A percentile compares a stretch with the other conserved stretches of the same genome.
These are phyloP conservation scores for Macrosteles quadrilineatus DNA, from an alignment of 1,140 invertebrate genomes.

Conservation along the genomic window DNA sequence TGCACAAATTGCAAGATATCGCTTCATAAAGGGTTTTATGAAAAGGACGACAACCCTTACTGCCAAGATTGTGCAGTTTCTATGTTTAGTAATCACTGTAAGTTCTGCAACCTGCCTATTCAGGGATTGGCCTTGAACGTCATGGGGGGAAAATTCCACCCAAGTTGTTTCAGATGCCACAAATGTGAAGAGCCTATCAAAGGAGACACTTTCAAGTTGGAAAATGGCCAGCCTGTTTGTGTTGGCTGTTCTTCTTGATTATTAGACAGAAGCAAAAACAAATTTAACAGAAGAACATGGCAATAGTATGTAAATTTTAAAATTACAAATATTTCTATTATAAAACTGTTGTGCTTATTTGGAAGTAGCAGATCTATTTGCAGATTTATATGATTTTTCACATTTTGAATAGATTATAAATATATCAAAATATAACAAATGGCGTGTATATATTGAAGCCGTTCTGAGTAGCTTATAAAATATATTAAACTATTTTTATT, in stretches of 20 bases:
- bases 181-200: neutral
- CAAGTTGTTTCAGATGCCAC: neutral
- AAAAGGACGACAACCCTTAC: neutral
- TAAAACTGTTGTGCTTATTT: too few species aligned
- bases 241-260: neutral
- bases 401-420: too few species aligned
- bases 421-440: too few species aligned
- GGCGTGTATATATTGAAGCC: too few species aligned
- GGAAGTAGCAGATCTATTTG: too few species aligned
- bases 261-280: too few species aligned
- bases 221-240: neutral
- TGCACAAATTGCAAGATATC: neutral
- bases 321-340: too few species aligned
- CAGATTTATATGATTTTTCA: too few species aligned
- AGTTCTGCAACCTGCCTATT: neutral
- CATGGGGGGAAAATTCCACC: neutral
- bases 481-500: too few species aligned
- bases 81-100: neutral
- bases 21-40: neutral
- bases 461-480: too few species aligned
- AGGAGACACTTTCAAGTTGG: neutral
- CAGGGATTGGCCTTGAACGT: neutral
- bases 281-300: too few species aligned
- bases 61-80: conserved; percentile 40
- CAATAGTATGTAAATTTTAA: too few species aligned